Evolutionary conservation across 1,140 invertebrate genomes (phyloP), one percentile per base, ranked within the genome.

Genomic region (Agrilus planipennis): DNA sequence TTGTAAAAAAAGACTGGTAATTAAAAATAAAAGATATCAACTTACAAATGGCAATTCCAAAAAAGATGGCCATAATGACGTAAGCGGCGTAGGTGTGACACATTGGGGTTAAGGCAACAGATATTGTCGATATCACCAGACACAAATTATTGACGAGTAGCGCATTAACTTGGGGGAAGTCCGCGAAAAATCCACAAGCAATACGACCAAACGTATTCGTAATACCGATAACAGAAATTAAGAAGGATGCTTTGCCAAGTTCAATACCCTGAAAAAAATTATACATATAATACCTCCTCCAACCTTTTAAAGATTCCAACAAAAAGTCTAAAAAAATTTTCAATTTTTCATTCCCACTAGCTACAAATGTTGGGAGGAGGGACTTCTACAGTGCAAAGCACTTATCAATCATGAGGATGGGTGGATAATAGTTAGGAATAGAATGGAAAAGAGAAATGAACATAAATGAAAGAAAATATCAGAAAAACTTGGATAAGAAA

Each of bases 21-120:
- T 6, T 6, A 25, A 25, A 25, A 25, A 25, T 25, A 25, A 7
- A 25, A 7, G n/a, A 7, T 25, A 11, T 25, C n/a, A 15, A 84
- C 88, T 83, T 72, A 95, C 90, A 91, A 41, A 97, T 86, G 55
- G 92, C 90, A 44, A 97, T 70, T 38, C 94, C 95, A 62, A 98
- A 99, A 52, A 89, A 79, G 34, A 89, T 75, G n/a, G 90, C 76
- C 61, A 91, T 84, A 2, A 75, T 62, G 16, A 90, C 76, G 47
- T 92, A 88, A 30, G 79, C 64, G 3, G 63, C 57, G 53, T 90
- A 98, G 10, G 75, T 75, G 29, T 65, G 60, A 57, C 89, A 91
- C 45, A 96, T 78, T 1, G 93, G 92, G 6, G 83, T 89, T 11
- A 82, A 46, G 2, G 80, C 75, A 4, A 95, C 88, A 4, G 87